Evolutionary conservation across 2,888 invertebrate species (phyloP), one percentile per base, ranked within the genome.

Genomic region (Tridacna gigas): DNA sequence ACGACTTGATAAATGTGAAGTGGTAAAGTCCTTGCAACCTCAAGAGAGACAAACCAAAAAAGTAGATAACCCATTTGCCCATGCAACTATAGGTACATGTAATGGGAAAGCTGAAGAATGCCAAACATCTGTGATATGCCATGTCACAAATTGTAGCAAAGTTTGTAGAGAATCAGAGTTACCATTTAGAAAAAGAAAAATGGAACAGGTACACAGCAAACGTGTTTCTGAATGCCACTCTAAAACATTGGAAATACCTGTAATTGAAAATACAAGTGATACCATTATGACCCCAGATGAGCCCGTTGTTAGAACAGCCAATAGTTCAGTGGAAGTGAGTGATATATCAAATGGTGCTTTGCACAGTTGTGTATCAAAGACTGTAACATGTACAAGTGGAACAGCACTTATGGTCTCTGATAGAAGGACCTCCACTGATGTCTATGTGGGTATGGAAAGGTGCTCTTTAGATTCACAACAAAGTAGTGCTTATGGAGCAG

Each of bases 111-210:
- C 5, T 20, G 28, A 45, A 28, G 45, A 67, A 37, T 45, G 45
- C 20, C 9, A 74, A 11, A 74, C 25, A 13, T 18, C 20, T 60
- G 5, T 60, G 15, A 20, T n/a, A 51, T 48, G n/a, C 37, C 48
- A 48, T 22, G 25, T 18, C 12, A n/a, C 11, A 22, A 47, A 73
- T 20, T 26, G 20, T 18, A 47, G n/a, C 25, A 81, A 82, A 28
- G 69, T 77, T 26, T 80, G 77, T 60, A 71, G 51, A 37, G 61
- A 66, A 20, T 63, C 75, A 60, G 60, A 60, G 66, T 67, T 86
- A 61, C 86, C 86, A 20, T 84, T 87, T 56, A 80, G 86, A 26
- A 87, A 87, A 71, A 75, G 86, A 56, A 87, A 87, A 82, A 69
- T 87, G 26, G 80, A 77, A 37, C 48, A 37, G 37, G 37, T 37